These are phyloP conservation scores for Phyllotis vaccarum DNA, from an alignment of 2,797 vertebrate species.

Conservation along the genomic window DNA sequence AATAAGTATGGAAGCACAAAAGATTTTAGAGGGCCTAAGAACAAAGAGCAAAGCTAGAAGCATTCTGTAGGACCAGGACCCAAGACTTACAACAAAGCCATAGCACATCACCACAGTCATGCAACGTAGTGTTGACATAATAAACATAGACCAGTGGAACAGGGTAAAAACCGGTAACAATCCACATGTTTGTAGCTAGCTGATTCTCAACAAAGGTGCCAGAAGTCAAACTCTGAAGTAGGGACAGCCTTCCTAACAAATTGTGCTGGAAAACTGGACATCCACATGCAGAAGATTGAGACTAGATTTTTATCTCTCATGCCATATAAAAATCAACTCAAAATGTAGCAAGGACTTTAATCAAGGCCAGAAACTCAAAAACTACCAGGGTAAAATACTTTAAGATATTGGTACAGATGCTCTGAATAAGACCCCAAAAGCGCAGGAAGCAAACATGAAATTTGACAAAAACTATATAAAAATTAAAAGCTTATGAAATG, in stretches of 20 bases:
- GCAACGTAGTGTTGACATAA: neutral
- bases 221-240: neutral
- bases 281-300: neutral
- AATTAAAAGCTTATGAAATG: neutral
- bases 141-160: neutral
- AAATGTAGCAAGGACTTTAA: neutral
- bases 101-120: neutral
- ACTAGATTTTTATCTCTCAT: neutral
- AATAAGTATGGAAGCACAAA: neutral
- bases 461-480: neutral
- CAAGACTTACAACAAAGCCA: neutral
- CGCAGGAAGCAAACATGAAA: neutral
- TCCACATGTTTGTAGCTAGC: too few relatives aligned
- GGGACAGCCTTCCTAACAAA: neutral
- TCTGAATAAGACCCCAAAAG: neutral
- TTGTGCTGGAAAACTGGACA: neutral
- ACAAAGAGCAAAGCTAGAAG: neutral
- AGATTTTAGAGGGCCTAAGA: neutral
- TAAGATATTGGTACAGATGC: neutral
- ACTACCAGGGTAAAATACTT: neutral
- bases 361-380: neutral
- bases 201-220: neutral
- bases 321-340: neutral
- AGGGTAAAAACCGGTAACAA: neutral
- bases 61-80: neutral